Evolutionary conservation across 2,888 invertebrate species (phyloP), one percentile per base, ranked within the genome.

Genomic region (Craniophora ligustri): DNA sequence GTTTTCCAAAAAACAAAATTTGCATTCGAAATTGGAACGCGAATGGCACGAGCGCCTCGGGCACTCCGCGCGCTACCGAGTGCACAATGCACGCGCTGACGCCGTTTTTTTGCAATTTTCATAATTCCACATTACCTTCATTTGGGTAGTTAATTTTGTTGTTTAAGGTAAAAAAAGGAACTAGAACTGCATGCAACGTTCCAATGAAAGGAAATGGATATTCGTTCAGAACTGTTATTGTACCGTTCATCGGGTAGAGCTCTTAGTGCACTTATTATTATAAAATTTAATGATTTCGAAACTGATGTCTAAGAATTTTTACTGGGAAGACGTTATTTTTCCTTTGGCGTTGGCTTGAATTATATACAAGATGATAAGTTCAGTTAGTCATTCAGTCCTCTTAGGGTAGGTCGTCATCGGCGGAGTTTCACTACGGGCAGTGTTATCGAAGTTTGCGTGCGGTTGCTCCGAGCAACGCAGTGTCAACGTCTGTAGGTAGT

Each of bases 21-120:
- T 88, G 87, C 90, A 91, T 91, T 84, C 74, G 74, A 91, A 92
- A 92, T 92, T 91, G 87, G 88, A 87, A 84, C 90, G 84, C 80
- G 86, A 85, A 81, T 76, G 85, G 87, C 92, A 92, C 92, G 91
- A 88, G 88, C 85, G 90, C 92, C 88, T 60, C 78, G 64, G 90
- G 91, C 89, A 66, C n/a, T n/a, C n/a, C n/a, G 75, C 75, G 62
- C 78, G 92, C 92, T 91, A 91, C 92, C 81, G 88, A 85, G 71
- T 75, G 76, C 74, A 74, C 77, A 77, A 73, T 71, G 76, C 82
- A 79, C 81, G 76, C 81, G 79, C 72, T 75, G 67, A 67, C 65
- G 67, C 56, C 19, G 62, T 55, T 62, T 77, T 75, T 70, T 75
- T 72, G 65, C 63, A 78, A 84, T 83, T 79, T 82, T 75, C 76